These are phyloP conservation scores for Caenorhabditis sp. DNA, from an alignment of 2,888 invertebrate species.

Conservation along the genomic window DNA sequence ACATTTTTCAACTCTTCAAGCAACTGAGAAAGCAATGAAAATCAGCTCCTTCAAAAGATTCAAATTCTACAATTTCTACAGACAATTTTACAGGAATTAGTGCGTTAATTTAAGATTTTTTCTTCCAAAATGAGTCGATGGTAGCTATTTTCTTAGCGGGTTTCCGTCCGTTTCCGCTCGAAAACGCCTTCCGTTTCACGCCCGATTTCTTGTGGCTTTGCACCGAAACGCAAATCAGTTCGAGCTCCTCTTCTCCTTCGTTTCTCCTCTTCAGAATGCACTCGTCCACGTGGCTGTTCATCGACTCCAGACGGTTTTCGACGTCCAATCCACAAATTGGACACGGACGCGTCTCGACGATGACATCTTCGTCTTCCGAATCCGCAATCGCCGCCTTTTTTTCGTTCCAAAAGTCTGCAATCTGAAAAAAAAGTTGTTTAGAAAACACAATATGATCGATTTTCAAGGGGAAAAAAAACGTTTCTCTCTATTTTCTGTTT, in stretches of 20 bases:
- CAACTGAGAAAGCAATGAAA: no score
- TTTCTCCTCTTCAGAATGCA: constrained; percentile 45
- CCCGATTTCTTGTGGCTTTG: constrained; percentile 21
- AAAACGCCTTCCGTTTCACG: background rate
- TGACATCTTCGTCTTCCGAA: constrained; percentile 16
- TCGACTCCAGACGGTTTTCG: constrained; percentile 29
- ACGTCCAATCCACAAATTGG: constrained; percentile 54
- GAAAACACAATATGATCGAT: background rate
- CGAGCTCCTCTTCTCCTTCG: constrained; percentile 20
- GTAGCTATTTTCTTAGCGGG: constrained; percentile 17
- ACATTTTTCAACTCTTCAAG: no score
- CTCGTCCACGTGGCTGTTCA: constrained; percentile 65
- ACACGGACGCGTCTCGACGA: constrained; percentile 37
- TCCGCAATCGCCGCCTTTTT: constrained; percentile 8
- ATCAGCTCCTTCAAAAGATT: no score
- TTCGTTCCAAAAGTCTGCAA: constrained; percentile 56
- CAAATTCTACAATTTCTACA: no score
- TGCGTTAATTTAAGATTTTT: background rate
- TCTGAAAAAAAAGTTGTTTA: constrained; percentile 41
- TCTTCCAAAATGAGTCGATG: constrained; percentile 49
- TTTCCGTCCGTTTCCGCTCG: background rate
- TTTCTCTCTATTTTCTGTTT: no score
- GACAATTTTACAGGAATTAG: background rate
- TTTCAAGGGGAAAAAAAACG: no score
- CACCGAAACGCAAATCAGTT: constrained; percentile 39